Percentiles rank a stretch among this genome's conserved stretches.
These are phyloP conservation scores for Diglossa cyanea DNA, from an alignment of 2,797 vertebrate genomes.

Conservation along the genomic window DNA sequence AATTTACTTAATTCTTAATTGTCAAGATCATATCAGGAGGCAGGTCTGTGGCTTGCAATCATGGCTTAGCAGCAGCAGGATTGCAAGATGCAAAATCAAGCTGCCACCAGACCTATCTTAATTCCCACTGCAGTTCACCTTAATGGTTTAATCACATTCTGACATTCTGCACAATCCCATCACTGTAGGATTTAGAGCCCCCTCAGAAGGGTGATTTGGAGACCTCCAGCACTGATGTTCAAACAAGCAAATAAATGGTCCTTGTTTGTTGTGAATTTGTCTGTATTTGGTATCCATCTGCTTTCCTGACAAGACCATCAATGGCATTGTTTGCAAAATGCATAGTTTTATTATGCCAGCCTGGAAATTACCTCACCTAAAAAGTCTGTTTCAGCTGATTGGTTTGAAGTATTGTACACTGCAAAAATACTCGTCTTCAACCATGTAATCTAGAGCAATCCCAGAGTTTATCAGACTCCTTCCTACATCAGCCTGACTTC, in stretches of 20 bases:
- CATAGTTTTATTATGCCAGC: background rate
- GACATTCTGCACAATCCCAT: background rate
- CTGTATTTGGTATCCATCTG: background rate
- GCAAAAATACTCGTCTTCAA: background rate
- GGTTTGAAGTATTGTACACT: background rate
- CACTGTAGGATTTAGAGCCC: background rate
- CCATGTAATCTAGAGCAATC: background rate
- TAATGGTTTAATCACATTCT: background rate
- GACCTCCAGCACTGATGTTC: background rate
- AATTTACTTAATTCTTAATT: background rate
- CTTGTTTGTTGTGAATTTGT: background rate
- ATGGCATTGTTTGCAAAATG: background rate
- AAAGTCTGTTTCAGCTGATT: background rate
- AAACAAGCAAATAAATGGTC: fast-evolving
- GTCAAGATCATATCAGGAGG: background rate
- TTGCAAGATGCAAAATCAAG: background rate
- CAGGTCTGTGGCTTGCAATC: background rate
- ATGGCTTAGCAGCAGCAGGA: background rate
- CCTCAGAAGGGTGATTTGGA: background rate
- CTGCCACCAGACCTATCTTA: background rate
- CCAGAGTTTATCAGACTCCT: background rate
- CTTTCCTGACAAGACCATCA: background rate
- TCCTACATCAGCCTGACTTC: background rate
- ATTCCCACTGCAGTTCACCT: background rate
- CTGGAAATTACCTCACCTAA: background rate